These are phyloP conservation scores for Calameuta idolon DNA, from an alignment of 2,888 invertebrate species.

Conservation along the genomic window DNA sequence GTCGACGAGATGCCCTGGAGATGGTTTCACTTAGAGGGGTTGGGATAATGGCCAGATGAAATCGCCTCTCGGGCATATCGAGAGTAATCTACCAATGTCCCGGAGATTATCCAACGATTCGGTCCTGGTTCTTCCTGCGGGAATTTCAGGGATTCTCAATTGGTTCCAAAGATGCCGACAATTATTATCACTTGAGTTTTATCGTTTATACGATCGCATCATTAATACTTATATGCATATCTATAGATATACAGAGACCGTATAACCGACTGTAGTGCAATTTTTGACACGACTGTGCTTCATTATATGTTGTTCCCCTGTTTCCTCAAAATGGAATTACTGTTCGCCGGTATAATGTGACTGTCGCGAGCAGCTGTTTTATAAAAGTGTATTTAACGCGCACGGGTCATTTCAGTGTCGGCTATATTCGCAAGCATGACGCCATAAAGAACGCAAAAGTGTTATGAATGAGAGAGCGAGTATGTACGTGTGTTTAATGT, in stretches of 20 bases:
- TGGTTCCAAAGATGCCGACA: background rate
- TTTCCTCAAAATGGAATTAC: background rate
- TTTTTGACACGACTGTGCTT: background rate
- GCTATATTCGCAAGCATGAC: constrained; percentile 5
- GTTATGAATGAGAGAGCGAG: constrained; percentile 7
- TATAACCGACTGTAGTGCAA: background rate
- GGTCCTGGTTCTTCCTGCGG: background rate
- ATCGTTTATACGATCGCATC: background rate
- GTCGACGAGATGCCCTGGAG: background rate
- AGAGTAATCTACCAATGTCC: constrained; percentile 5
- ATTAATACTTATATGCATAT: background rate
- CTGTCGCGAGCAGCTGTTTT: constrained; percentile 2
- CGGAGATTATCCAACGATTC: constrained; percentile 5
- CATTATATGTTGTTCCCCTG: background rate
- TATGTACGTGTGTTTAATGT: constrained; percentile 1
- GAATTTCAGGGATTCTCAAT: background rate
- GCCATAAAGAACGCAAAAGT: constrained; percentile 10
- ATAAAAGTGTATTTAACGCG: constrained; percentile 8
- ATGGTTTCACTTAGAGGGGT: background rate
- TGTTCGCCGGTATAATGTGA: background rate
- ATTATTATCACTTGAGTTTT: background rate
- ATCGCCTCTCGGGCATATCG: constrained; percentile 9
- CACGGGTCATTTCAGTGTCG: background rate
- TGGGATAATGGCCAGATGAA: constrained; percentile 7
- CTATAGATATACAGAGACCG: background rate